A percentile compares a stretch with the other conserved stretches of the same genome.
Evolutionary conservation across 2,113 vertebrate genomes (phyloP).

Genomic region (Pachycephala philippinensis): DNA sequence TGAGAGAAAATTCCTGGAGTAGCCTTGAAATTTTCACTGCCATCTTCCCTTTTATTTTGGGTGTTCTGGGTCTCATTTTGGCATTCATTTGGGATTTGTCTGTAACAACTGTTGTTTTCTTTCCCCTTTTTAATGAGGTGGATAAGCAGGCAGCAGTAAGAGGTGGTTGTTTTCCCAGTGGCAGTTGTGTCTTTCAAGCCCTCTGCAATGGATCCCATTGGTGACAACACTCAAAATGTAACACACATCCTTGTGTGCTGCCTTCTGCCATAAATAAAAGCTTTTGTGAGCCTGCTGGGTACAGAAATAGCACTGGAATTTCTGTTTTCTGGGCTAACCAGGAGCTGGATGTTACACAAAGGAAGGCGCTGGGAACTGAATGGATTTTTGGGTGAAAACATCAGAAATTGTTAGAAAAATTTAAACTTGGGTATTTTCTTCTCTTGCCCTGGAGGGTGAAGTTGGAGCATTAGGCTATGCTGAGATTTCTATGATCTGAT

Average conservation of each 20-base stretch:
- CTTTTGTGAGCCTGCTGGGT: background rate
- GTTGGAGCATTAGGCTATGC: background rate
- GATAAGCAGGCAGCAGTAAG: background rate
- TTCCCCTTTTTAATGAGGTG: background rate
- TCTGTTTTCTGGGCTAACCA: background rate
- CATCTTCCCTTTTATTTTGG: background rate
- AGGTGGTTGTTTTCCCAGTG: background rate
- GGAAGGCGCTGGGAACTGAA: accelerated
- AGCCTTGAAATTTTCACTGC: background rate
- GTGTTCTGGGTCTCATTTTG: background rate
- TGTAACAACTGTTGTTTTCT: background rate
- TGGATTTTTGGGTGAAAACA: background rate
- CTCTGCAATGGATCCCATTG: background rate
- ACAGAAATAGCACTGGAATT: background rate
- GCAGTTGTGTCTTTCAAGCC: background rate
- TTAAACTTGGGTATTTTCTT: background rate
- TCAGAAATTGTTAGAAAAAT: background rate
- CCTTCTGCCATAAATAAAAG: background rate
- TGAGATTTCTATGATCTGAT: background rate
- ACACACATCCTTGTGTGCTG: background rate
- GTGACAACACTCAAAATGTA: background rate
- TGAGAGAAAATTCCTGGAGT: background rate
- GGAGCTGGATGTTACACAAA: background rate
- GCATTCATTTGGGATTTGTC: background rate
- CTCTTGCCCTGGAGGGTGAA: background rate